These are phyloP conservation scores for Trichomalopsis sarcophagae DNA, from an alignment of 1,140 invertebrate genomes.

Conservation along the genomic window DNA sequence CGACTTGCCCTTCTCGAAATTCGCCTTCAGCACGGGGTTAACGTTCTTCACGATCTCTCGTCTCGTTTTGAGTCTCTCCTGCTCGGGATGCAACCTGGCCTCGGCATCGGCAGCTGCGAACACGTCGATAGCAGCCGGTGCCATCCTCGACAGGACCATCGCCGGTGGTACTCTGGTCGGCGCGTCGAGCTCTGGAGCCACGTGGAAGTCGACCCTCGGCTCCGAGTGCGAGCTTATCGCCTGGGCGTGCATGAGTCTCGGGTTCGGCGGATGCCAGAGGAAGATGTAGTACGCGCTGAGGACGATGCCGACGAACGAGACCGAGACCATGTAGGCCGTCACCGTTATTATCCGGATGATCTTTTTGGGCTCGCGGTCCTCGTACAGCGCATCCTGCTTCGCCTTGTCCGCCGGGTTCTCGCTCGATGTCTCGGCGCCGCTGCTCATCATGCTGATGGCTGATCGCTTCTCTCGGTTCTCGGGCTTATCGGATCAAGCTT, in stretches of 20 bases:
- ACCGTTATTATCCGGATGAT: constrained; percentile 85
- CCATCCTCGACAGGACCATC: not conserved
- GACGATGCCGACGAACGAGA: constrained; percentile 86
- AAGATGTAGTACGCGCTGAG: constrained; percentile 90
- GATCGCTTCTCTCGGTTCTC: not conserved
- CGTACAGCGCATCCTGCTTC: constrained; percentile 68
- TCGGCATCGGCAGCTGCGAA: not conserved
- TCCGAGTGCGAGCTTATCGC: constrained; percentile 29
- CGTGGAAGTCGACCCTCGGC: not conserved
- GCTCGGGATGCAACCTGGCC: not conserved
- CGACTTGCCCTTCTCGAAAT: constrained; percentile 20
- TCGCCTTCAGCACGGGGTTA: constrained; percentile 31
- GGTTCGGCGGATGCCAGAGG: constrained; percentile 84
- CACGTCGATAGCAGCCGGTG: not conserved
- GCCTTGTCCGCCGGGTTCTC: constrained; percentile 25
- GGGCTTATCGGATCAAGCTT: no score
- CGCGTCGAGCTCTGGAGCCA: not conserved
- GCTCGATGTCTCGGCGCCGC: constrained; percentile 1
- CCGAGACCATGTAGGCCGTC: constrained; percentile 85
- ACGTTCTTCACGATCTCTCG: constrained; percentile 40
- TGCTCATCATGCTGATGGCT: constrained; percentile 25
- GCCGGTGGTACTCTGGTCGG: not conserved
- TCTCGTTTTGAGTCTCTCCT: constrained; percentile 12
- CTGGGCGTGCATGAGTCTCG: constrained; percentile 58
- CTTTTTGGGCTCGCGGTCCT: constrained; percentile 74